These are phyloP conservation scores for Folsomia candida DNA, from an alignment of 2,888 invertebrate species.

Conservation along the genomic window DNA sequence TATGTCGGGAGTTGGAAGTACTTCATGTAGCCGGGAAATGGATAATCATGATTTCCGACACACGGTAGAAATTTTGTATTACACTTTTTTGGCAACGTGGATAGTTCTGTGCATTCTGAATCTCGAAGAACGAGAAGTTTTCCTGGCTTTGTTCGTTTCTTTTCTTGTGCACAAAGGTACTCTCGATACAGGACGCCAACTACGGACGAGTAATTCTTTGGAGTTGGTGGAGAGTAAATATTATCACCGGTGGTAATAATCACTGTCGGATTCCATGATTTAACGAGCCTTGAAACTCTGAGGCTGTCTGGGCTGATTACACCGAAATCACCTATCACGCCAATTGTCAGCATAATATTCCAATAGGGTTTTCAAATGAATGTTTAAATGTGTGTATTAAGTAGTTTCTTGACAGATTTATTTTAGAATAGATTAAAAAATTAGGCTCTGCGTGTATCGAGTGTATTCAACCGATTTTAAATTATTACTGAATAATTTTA, in stretches of 20 bases:
- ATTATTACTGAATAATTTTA: no score
- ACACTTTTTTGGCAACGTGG: not conserved
- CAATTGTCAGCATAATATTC: conserved; percentile 8
- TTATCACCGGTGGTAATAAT: conserved; percentile 16
- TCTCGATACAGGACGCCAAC: not conserved
- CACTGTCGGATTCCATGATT: conserved; percentile 9
- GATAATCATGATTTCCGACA: conserved; percentile 19
- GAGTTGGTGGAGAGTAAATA: conserved; percentile 8
- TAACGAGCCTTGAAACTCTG: conserved; percentile 6
- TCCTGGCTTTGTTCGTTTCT: not conserved
- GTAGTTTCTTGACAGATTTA: no score
- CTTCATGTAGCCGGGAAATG: not conserved
- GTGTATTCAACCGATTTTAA: no score
- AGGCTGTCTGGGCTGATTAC: not conserved
- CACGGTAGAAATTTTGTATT: conserved; percentile 11
- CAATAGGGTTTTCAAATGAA: no score
- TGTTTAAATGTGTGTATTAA: no score
- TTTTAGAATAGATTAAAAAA: no score
- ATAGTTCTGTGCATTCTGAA: not conserved
- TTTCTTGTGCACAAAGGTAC: not conserved
- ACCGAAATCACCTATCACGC: conserved; percentile 19
- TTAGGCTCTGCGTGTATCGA: no score
- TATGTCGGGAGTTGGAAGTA: conserved; percentile 12
- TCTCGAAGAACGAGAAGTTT: not conserved
- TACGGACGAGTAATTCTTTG: not conserved